phyloP scores from a whole-genome alignment of 2,113 vertebrate species.

The Callipepla californica region DNA sequence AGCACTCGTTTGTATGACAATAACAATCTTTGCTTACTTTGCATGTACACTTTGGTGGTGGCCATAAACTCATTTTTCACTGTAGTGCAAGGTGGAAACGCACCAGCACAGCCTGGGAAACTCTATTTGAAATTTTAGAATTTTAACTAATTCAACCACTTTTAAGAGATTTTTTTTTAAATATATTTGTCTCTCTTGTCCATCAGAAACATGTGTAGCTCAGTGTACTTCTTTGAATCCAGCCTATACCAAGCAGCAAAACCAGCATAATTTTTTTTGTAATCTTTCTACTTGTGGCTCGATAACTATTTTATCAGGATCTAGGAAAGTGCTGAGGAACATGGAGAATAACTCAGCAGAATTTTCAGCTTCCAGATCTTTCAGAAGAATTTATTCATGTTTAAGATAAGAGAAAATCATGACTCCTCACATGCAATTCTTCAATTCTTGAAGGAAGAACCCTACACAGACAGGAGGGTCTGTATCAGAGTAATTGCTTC shows the following conservation, averaged over 20 bases:
- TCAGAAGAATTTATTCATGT: not conserved
- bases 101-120: not conserved
- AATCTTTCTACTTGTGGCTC: not conserved
- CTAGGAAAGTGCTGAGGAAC: not conserved
- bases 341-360: not conserved
- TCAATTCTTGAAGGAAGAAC: not conserved
- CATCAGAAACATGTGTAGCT: not conserved
- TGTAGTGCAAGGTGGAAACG: not conserved
- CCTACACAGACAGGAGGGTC: not conserved
- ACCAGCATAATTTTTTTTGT: not conserved
- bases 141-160: not conserved
- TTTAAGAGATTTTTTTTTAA: not conserved
- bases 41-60: not conserved
- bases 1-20: not conserved
- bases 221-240: not conserved
- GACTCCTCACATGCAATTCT: not conserved
- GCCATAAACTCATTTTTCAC: not conserved
- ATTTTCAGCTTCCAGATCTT: not conserved
- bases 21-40: not conserved
- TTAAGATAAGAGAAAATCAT: not conserved
- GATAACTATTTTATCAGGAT: not conserved
- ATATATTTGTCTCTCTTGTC: not conserved
- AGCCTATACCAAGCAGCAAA: not conserved
- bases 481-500: not conserved
- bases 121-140: not conserved